Base-by-base conservation (phyloP, 2,888 invertebrate species). In the Perithous albicinctus region DNA sequence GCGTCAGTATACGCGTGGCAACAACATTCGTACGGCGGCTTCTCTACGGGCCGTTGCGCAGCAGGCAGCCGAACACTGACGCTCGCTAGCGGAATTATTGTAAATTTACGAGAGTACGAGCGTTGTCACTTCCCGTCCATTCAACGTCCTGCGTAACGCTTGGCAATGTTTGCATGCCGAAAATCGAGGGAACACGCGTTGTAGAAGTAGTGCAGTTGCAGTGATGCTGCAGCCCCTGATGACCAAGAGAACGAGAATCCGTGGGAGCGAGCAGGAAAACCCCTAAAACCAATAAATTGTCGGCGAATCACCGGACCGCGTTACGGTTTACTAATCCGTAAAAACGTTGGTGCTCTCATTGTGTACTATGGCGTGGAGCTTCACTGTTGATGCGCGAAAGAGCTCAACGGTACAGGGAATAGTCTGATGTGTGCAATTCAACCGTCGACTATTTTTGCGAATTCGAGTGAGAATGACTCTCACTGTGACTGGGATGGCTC, bases 71-170 rank as follows among this genome's bases (percentile, higher is more conserved):
- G 26, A 29, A 54, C 29, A 41, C 56, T 70, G 48, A 38, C 76
- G 43, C 70, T 61, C 48, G 41, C 48, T 56, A 12, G 70, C 80
- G 87, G 86, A 89, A 88, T 90, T 88, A 90, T 90, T 87, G 86
- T 82, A 85, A 89, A 90, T 90, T 90, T 90, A 90, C 87, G 89
- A 86, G 85, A 80, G 69, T 20, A 76, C 32, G 23, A 78, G 85
- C 86, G 86, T 88, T 88, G 88, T 88, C 89, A 87, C 86, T 87
- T 89, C 85, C 88, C 87, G 86, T 87, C 84, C 85, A 86, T 89
- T 87, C 88, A 86, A 80, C 78, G 85, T 83, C 81, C 84, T 54
- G 61, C 51, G 41, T 38, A 79, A 51, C 26, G 48, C 78, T n/a
- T n/a, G 73, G 64, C 63, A 20, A 46, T 56, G 63, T 35, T 32